Evolutionary conservation across 2,888 invertebrate species (phyloP).

Genomic region (Aromia moschata): DNA sequence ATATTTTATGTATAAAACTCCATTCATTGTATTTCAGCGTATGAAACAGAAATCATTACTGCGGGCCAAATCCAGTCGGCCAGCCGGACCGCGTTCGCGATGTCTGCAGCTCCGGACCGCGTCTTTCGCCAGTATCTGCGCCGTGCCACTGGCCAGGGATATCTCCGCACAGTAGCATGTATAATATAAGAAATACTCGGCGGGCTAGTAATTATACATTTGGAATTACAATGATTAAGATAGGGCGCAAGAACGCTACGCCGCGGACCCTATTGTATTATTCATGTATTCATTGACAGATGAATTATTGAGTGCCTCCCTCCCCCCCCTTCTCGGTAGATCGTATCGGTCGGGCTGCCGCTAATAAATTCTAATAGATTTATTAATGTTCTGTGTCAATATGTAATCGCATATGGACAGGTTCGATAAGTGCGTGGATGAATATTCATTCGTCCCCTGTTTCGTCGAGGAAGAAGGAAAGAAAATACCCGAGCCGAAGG

Average conservation of each 20-base stretch:
- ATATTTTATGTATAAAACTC: conserved; percentile 45
- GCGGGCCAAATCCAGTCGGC: conserved; percentile 38
- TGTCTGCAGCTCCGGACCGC: background rate
- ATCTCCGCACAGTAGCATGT: conserved; percentile 62
- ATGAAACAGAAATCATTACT: conserved; percentile 40
- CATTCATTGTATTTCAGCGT: conserved; percentile 44
- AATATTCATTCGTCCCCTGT: too few species aligned
- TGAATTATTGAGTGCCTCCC: conserved; percentile 46
- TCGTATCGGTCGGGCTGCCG: conserved; percentile 34
- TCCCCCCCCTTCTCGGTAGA: too few species aligned
- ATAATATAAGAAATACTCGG: conserved; percentile 60
- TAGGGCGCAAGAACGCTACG: conserved; percentile 50
- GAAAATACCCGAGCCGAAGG: too few species aligned
- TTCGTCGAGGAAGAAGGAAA: too few species aligned
- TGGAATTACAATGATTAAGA: conserved; percentile 63
- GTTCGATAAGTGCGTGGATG: too few species aligned
- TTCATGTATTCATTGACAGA: conserved; percentile 52
- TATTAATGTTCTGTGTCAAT: conserved; percentile 43
- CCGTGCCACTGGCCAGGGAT: conserved; percentile 39
- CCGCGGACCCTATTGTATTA: conserved; percentile 42
- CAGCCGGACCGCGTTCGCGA: conserved; percentile 21
- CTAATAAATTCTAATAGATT: conserved; percentile 51
- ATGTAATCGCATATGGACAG: too few species aligned
- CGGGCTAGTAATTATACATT: conserved; percentile 63
- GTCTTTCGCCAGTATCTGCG: conserved; percentile 27